phyloP scores from a whole-genome alignment of 2,113 vertebrate genomes.

The Grallaria varia region DNA sequence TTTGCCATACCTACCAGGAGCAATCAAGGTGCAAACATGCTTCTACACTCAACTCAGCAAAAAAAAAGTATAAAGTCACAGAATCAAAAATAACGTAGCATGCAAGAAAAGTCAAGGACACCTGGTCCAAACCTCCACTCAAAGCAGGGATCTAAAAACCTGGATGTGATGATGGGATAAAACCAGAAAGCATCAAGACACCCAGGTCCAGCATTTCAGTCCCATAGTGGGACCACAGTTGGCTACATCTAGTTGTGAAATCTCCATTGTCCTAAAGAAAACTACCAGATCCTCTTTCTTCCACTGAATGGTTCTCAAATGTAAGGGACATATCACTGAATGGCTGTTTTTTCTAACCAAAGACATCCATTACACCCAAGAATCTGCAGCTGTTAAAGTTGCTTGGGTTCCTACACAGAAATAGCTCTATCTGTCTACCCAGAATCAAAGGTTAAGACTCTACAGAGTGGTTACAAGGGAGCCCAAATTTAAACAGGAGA shows the following conservation, averaged over 20 bases:
- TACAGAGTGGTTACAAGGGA: not conserved
- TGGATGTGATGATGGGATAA: not conserved
- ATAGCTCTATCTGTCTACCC: constrained; percentile 19
- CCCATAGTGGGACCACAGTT: not conserved
- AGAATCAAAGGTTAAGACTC: not conserved
- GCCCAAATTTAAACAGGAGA: not conserved
- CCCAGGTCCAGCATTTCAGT: not conserved
- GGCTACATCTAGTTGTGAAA: not conserved
- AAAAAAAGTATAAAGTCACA: not conserved
- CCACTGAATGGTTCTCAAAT: not conserved
- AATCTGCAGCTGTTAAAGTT: constrained; percentile 48
- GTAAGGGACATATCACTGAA: not conserved
- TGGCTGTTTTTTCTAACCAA: not conserved
- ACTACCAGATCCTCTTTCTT: not conserved
- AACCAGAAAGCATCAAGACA: not conserved
- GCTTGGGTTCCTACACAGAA: constrained; percentile 1
- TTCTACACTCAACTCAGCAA: not conserved
- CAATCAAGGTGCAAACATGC: not conserved
- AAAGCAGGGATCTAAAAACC: not conserved
- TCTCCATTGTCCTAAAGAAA: not conserved
- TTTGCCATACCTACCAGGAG: not conserved
- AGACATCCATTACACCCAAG: constrained; percentile 10
- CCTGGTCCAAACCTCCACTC: not conserved
- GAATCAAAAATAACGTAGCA: not conserved
- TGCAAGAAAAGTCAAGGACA: not conserved